These are phyloP conservation scores for Acrobasis consociella DNA, from an alignment of 2,888 invertebrate genomes.

Conservation along the genomic window DNA sequence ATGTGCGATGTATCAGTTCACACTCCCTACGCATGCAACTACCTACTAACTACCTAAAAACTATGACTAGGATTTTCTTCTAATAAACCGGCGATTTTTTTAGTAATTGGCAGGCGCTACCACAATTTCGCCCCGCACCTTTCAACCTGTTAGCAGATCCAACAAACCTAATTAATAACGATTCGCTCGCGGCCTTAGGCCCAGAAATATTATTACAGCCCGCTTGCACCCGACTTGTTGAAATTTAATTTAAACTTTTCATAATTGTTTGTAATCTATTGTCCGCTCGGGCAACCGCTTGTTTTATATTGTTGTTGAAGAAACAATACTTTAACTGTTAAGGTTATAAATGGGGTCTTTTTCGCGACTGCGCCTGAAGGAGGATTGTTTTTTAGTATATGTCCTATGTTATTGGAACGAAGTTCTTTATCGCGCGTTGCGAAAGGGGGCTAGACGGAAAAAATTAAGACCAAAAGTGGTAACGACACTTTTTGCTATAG, in stretches of 20 bases:
- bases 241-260: slow-evolving; percentile 17
- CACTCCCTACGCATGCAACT: no score
- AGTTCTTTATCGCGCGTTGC: no score
- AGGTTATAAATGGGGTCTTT: neutral
- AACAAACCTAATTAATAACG: slow-evolving; percentile 48
- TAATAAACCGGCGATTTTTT: no score
- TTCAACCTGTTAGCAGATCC: slow-evolving; percentile 29
- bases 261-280: slow-evolving; percentile 18
- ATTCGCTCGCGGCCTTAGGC: slow-evolving; percentile 45
- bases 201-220: slow-evolving; percentile 51
- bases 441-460: no score
- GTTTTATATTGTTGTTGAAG: neutral
- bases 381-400: no score
- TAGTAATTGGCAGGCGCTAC: neutral
- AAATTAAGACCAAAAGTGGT: no score
- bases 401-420: no score
- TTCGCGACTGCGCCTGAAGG: no score
- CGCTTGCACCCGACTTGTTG: slow-evolving; percentile 18
- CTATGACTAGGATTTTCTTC: no score
- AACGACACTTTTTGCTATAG: no score
- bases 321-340: neutral
- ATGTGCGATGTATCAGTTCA: no score
- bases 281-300: slow-evolving; percentile 2
- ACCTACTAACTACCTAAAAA: no score
- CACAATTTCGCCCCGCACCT: neutral